Evolutionary conservation across 2,113 vertebrate species (phyloP), one percentile per base, ranked within the genome.

Genomic region (Leucoraja erinaceus): DNA sequence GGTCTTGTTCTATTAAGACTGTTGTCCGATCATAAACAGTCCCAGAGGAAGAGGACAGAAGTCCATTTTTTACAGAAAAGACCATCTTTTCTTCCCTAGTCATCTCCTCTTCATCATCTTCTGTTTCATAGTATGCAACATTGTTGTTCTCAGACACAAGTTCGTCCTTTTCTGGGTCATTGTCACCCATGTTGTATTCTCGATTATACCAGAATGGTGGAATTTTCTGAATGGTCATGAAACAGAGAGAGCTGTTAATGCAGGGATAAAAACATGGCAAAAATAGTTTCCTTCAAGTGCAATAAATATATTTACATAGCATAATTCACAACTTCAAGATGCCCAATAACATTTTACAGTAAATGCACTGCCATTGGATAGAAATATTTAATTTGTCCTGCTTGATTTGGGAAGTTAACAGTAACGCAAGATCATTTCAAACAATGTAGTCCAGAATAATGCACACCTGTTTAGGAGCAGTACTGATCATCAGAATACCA

Each of bases 1-100:
- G 98, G 95, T 99, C 99, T 94, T 99, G 98, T 95, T 99, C 99
- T 18, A 99, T 99, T 0, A 99, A 98, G 92, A 99, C 98, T 0
- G 98, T 99, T 8, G 99, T 99, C 94, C 98, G 97, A 95, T 99
- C 99, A 10, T 99, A 99, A 3, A 99, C 96, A 0, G 97, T 97
- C 93, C 97, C 96, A 0, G 97, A 95, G 0, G 98, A 96, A 0
- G 98, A 97, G 22, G 97, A 95, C 77, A 97, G 96, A 94, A 98
- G 95, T 94, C 96, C 96, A 38, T 97, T 96, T 93, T 97, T 97
- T 93, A 97, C 97, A 18, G 95, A 93, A 66, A 97, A 98, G 95
- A 96, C 95, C 94, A 96, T 95, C 95, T 76, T 18, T 38, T 91
- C 93, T 93, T 94, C 68, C 93, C 93, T 92, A 75, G 93, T 95